Percentiles rank a stretch among this genome's conserved stretches.
These are phyloP conservation scores for Parnassius mnemosyne DNA, from an alignment of 2,888 invertebrate species.

Conservation along the genomic window DNA sequence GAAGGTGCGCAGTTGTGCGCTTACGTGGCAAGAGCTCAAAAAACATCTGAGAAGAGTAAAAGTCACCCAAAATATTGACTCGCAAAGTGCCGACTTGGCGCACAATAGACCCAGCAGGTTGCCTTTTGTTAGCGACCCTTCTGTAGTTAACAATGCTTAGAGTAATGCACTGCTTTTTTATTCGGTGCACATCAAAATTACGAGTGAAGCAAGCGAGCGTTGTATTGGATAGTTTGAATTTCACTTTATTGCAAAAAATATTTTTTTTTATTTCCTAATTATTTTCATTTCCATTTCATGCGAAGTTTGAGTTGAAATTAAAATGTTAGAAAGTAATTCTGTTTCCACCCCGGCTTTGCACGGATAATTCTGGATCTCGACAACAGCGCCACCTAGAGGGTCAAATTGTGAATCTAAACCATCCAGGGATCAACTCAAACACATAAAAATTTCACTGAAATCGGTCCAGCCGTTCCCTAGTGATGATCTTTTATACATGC, in stretches of 20 bases:
- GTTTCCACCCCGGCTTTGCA: too few relatives aligned
- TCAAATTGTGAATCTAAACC: too few relatives aligned
- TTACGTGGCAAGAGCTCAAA: constrained; percentile 49
- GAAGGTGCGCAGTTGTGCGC: constrained; percentile 70
- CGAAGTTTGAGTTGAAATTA: too few relatives aligned
- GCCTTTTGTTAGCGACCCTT: constrained; percentile 65
- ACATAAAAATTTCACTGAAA: too few relatives aligned
- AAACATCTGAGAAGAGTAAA: constrained; percentile 41
- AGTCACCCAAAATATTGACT: constrained; percentile 79
- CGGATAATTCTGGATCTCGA: too few relatives aligned
- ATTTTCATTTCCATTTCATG: too few relatives aligned
- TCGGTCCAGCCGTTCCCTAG: too few relatives aligned
- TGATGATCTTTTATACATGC: too few relatives aligned
- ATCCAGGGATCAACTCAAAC: too few relatives aligned
- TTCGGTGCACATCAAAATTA: constrained; percentile 55
- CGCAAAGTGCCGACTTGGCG: constrained; percentile 71
- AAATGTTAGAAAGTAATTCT: too few relatives aligned
- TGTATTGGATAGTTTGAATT: constrained; percentile 31
- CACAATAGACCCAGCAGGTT: constrained; percentile 75
- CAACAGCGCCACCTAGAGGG: too few relatives aligned
- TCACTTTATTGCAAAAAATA: constrained; percentile 3
- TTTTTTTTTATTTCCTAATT: constrained; percentile 1
- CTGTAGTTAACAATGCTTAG: constrained; percentile 58
- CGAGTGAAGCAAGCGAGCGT: constrained; percentile 50
- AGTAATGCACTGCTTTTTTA: constrained; percentile 73